Evolutionary conservation across 2,888 invertebrate genomes (phyloP), one percentile per base, ranked within the genome.

Genomic region (Chloromyia formosa): DNA sequence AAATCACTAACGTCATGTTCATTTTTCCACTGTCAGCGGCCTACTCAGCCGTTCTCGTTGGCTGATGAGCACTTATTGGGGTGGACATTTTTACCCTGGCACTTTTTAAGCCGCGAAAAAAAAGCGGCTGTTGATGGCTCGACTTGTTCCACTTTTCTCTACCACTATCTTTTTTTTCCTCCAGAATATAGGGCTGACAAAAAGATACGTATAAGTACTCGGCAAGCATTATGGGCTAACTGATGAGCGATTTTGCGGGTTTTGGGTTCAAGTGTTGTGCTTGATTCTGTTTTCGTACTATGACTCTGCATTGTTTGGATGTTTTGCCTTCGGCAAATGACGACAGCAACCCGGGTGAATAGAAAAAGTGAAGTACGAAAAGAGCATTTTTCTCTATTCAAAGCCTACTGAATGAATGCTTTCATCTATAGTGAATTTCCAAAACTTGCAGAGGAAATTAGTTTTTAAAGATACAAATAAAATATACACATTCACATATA

Each of bases 51-150:
- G 27, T 27, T 61, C 18, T 61, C 5, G 45, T 49, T 68, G n/a
- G 18, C 45, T 22, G 66, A 20, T 66, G 7, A 35, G 49, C 49
- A 60, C 45, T 72, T 72, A 72, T 72, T 72, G 72, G 72, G 60
- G 72, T 72, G 72, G 72, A 72, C 22, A 14, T 35, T 35, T 22
- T 72, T 72, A 35, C 53, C 53, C 16, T 3, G 60, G 23, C 23
- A 27, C 27, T 61, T 27, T 35, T 62, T 23, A 62, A 27, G 23
- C 62, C 14, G 35, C 18, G 35, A 27, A 23, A 9, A n/a, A 14
- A n/a, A n/a, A n/a, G 27, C 27, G 12, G n/a, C 14, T n/a, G 35
- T 27, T 27, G 35, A 22, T 53, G 66, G 49, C 23, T 20, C 20
- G 40, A 5, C n/a, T 35, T 35, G 68, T 42, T 54, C 53, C 53